Base-by-base conservation (phyloP, 2,113 vertebrate genomes). In the Microtus ochrogaster region DNA sequence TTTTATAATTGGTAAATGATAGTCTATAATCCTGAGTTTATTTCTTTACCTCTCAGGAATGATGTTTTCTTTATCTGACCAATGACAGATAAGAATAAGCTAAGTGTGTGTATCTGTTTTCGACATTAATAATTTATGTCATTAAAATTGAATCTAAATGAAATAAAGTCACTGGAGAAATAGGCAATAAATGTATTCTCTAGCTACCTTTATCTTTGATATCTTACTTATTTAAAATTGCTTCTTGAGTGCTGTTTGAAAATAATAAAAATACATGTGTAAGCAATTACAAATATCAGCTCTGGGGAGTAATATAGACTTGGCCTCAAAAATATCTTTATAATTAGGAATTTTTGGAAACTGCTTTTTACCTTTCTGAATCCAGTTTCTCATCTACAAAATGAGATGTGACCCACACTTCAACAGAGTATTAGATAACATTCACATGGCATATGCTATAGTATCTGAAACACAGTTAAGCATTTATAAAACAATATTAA, bases 1-100 rank as follows among this genome's bases (percentile, higher is more conserved):
- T 97, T 94, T 96, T 90, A 41, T 92, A 85, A 30, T 78, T 91
- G 16, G 90, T 8, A 55, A 84, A 92, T 90, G 13, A 94, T n/a
- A 65, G 24, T 94, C 83, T 95, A 70, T 66, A 94, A 47, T 92
- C 24, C n/a, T 84, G 10, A 92, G 3, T 95, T 83, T 95, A 84
- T 90, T 44, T 36, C 61, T 92, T 95, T 92, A 76, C 10, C 13
- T 94, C 70, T 96, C 58, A 86, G 90, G 26, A 19, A 84, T 58
- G 28, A 66, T 94, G 66, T 2, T 26, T 89, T 30, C 33, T 72
- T 19, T 79, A 72, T 58, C 36, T 89, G 73, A 76, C 86, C 84
- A 92, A 22, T 92, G 74, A n/a, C 41, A 7, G 30, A 76, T 52
- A 90, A 90, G 41, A 90, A 95, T 84, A 92, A 91, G 58, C 17